Percentiles rank a stretch among this genome's conserved stretches.
Conservation (phyloP, 2,888 invertebrate species). For the Leptopilina myrica region DNA sequence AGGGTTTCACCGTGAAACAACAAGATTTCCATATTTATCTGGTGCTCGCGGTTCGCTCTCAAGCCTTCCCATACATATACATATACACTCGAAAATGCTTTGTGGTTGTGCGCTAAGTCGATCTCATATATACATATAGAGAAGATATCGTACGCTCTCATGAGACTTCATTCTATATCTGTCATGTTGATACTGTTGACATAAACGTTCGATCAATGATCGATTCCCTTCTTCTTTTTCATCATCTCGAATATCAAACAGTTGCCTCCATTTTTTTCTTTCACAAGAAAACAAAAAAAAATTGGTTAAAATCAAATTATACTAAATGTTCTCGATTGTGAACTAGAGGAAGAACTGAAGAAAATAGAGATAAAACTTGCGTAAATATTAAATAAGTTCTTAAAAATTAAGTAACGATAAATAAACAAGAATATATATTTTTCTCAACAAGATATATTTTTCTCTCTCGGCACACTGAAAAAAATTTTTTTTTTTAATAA, state of each 20-base stretch:
- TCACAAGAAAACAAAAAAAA: no score
- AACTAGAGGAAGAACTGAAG: no score
- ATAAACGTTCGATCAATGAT: constrained; percentile 44
- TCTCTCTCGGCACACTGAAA: no score
- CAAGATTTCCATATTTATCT: constrained; percentile 67
- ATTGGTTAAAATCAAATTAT: no score
- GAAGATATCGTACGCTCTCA: constrained; percentile 20
- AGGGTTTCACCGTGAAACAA: constrained; percentile 66
- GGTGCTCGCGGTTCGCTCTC: constrained; percentile 52
- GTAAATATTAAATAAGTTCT: no score
- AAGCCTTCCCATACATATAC: constrained; percentile 31
- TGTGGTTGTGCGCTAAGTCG: neutral
- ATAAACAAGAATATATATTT: no score
- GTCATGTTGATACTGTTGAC: constrained; percentile 37
- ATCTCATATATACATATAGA: constrained; percentile 18
- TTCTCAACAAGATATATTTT: no score
- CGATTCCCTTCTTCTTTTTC: constrained; percentile 1
- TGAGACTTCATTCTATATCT: constrained; percentile 28
- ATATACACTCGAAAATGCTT: neutral
- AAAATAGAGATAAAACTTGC: no score
- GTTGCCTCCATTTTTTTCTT: no score
- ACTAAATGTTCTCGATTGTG: no score
- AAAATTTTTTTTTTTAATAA: no score
- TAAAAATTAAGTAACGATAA: no score
- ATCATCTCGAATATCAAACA: neutral